Percentiles rank a stretch among this genome's conserved stretches.
These are phyloP conservation scores for Canis aureus DNA, from an alignment of 2,113 vertebrate species.

Conservation along the genomic window DNA sequence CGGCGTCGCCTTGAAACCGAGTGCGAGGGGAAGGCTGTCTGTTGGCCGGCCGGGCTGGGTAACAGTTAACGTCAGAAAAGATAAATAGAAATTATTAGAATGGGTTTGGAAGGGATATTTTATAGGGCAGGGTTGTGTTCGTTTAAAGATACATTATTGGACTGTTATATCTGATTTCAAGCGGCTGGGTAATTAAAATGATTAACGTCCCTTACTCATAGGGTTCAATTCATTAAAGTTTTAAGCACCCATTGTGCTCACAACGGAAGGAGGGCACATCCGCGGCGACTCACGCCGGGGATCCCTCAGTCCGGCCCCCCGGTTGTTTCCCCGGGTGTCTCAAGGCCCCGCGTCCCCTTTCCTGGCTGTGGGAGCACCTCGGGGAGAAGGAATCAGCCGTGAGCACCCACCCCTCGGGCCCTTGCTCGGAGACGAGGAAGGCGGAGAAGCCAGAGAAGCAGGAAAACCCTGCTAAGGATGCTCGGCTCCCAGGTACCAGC, in stretches of 20 bases:
- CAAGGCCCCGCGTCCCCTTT: neutral
- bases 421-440: neutral
- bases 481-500: neutral
- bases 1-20: constrained; percentile 78
- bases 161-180: constrained; percentile 88
- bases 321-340: constrained; percentile 72
- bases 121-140: constrained; percentile 86
- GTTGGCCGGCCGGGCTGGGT: constrained; percentile 83
- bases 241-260: constrained; percentile 86
- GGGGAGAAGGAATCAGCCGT: neutral
- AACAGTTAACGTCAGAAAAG: constrained; percentile 88
- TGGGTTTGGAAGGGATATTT: constrained; percentile 86
- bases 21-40: constrained; percentile 87
- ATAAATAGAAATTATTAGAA: constrained; percentile 90
- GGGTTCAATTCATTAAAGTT: constrained; percentile 87
- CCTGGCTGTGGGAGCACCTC: neutral
- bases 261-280: constrained; percentile 79
- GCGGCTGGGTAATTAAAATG: constrained; percentile 88
- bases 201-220: constrained; percentile 88
- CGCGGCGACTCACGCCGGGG: constrained; percentile 76
- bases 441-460: neutral
- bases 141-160: constrained; percentile 88
- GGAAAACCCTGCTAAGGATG: neutral
- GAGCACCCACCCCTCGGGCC: neutral
- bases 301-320: constrained; percentile 70